Conservation (phyloP, 2,888 invertebrate species). For the Campoplex capitator region DNA sequence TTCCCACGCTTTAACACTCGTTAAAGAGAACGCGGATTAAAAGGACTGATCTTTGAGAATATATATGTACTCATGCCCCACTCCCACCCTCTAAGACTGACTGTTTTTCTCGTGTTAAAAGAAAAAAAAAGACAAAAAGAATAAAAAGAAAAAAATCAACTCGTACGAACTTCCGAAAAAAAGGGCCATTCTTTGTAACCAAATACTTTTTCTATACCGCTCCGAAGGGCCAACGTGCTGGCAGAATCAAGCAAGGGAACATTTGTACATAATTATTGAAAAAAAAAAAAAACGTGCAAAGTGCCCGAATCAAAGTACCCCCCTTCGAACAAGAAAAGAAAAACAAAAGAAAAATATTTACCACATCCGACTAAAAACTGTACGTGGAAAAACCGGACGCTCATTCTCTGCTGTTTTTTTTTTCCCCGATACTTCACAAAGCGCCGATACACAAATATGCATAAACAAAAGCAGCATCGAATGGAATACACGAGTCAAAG, state of each 20-base stretch:
- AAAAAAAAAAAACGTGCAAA: constrained; percentile 26
- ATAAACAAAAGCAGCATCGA: constrained; percentile 42
- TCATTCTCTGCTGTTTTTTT: constrained; percentile 22
- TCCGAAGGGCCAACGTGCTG: constrained; percentile 58
- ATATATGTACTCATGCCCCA: constrained; percentile 48
- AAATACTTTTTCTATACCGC: constrained; percentile 66
- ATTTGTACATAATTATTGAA: constrained; percentile 61
- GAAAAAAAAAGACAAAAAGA: constrained; percentile 47
- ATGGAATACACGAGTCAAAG: constrained; percentile 19
- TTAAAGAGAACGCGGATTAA: constrained; percentile 25
- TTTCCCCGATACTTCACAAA: constrained; percentile 7
- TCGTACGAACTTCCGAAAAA: constrained; percentile 66
- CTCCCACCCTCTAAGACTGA: constrained; percentile 79
- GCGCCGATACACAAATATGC: constrained; percentile 37
- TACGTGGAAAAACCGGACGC: neutral
- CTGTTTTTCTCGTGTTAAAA: constrained; percentile 74
- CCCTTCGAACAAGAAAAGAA: neutral
- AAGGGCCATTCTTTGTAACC: constrained; percentile 66
- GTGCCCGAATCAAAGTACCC: constrained; percentile 17
- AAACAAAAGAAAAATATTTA: constrained; percentile 38
- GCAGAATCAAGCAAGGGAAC: constrained; percentile 58
- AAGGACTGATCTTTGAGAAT: constrained; percentile 65
- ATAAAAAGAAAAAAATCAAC: constrained; percentile 49
- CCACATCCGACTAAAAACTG: constrained; percentile 62
- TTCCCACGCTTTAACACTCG: constrained; percentile 34